Evolutionary conservation across 2,888 invertebrate species (phyloP).

Genomic region (Orchesellides sinensis): DNA sequence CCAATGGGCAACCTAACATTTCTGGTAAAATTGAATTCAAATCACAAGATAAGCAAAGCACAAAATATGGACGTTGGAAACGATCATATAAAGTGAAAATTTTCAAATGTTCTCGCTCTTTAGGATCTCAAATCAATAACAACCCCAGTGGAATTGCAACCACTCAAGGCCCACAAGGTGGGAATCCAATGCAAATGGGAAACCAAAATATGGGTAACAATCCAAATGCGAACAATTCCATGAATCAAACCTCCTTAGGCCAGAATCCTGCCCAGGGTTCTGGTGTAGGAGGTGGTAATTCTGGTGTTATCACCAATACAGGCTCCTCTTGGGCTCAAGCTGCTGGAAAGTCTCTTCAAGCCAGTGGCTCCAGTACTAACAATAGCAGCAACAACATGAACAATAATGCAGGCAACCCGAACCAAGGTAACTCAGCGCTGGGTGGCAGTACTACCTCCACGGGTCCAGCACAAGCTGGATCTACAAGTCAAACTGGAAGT

Average conservation of each 20-base stretch:
- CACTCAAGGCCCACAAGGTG: slow-evolving; percentile 71
- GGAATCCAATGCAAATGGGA: slow-evolving; percentile 74
- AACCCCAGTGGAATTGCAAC: slow-evolving; percentile 73
- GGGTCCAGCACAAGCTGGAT: slow-evolving; percentile 50
- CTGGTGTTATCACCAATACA: slow-evolving; percentile 71
- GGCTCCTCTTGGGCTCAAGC: slow-evolving; percentile 79
- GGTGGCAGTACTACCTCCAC: slow-evolving; percentile 59
- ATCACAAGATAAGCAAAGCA: no score
- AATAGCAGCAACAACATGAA: slow-evolving; percentile 79
- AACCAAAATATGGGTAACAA: slow-evolving; percentile 71
- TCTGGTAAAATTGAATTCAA: slow-evolving; percentile 68
- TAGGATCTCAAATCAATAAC: slow-evolving; percentile 75
- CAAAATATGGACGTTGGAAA: not conserved
- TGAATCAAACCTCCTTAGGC: slow-evolving; percentile 66
- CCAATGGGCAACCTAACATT: slow-evolving; percentile 75
- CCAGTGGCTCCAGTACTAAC: slow-evolving; percentile 65
- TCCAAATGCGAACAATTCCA: slow-evolving; percentile 71
- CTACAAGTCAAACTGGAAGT: slow-evolving; percentile 63
- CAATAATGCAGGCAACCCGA: slow-evolving; percentile 79
- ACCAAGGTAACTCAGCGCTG: slow-evolving; percentile 73
- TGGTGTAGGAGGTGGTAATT: slow-evolving; percentile 69
- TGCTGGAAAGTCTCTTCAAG: slow-evolving; percentile 78
- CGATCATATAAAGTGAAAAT: not conserved
- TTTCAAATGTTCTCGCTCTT: not conserved
- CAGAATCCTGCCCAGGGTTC: slow-evolving; percentile 67